phyloP scores from a whole-genome alignment of 2,113 vertebrate species.

The Stegastes partitus region DNA sequence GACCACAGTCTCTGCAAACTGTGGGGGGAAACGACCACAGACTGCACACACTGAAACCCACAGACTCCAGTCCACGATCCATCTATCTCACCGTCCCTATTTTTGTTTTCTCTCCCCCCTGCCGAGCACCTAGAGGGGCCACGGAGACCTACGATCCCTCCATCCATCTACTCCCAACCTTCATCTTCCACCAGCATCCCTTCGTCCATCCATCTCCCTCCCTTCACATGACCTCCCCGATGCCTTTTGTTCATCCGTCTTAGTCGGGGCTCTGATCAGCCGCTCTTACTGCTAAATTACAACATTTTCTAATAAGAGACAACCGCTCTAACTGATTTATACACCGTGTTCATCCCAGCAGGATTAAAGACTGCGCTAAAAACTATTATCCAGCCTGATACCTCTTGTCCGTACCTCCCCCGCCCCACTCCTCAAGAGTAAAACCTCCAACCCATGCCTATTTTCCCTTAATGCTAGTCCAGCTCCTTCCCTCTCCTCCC shows the following conservation, averaged over 20 bases:
- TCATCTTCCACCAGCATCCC: constrained; percentile 36
- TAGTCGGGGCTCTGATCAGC: constrained; percentile 29
- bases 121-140: constrained; percentile 47
- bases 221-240: constrained; percentile 52
- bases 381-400: constrained; percentile 53
- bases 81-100: constrained; percentile 61
- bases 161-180: constrained; percentile 50
- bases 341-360: background rate
- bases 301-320: constrained; percentile 40
- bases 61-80: constrained; percentile 73
- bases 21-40: constrained; percentile 69
- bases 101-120: constrained; percentile 48
- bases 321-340: constrained; percentile 9
- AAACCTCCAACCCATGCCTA: constrained; percentile 48
- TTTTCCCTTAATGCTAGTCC: constrained; percentile 66
- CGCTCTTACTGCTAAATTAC: constrained; percentile 36
- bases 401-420: constrained; percentile 51
- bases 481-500: constrained; percentile 65
- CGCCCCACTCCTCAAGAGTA: constrained; percentile 36
- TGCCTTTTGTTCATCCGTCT: constrained; percentile 46
- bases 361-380: constrained; percentile 45
- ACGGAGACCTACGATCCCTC: constrained; percentile 22
- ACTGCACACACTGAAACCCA: constrained; percentile 76
- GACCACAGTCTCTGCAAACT: constrained; percentile 73
- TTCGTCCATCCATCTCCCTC: constrained; percentile 39